Percentiles rank a stretch among this genome's conserved stretches.
These are phyloP conservation scores for Lithophane ornitopus DNA, from an alignment of 2,888 invertebrate genomes.

Conservation along the genomic window DNA sequence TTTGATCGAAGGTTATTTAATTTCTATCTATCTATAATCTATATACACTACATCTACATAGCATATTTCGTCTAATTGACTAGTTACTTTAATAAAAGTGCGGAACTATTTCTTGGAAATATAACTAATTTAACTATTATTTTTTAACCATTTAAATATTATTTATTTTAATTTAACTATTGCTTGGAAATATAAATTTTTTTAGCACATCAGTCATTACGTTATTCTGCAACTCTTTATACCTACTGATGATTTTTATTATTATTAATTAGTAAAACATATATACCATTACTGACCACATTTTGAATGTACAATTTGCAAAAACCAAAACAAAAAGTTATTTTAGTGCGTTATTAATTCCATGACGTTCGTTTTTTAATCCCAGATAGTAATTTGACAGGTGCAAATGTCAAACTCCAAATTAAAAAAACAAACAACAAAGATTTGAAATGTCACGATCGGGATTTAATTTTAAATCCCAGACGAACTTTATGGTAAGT, in stretches of 20 bases:
- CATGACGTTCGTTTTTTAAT: no score
- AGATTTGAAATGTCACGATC: no score
- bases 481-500: no score
- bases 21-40: neutral
- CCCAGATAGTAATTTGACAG: no score
- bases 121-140: no score
- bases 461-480: no score
- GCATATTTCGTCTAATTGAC: neutral
- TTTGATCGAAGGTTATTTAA: neutral
- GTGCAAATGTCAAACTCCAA: no score
- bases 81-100: neutral
- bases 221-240: neutral
- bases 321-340: neutral
- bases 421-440: no score
- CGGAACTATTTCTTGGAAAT: neutral
- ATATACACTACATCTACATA: neutral
- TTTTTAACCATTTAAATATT: no score
- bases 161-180: no score
- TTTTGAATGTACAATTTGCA: neutral
- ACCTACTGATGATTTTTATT: neutral
- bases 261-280: neutral
- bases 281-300: neutral
- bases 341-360: no score
- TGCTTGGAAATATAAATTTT: neutral
- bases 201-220: neutral